A percentile compares a stretch with the other conserved stretches of the same genome.
phyloP scores from a whole-genome alignment of 92 coral and sea anemone species.

The Meandrina meandrites region DNA sequence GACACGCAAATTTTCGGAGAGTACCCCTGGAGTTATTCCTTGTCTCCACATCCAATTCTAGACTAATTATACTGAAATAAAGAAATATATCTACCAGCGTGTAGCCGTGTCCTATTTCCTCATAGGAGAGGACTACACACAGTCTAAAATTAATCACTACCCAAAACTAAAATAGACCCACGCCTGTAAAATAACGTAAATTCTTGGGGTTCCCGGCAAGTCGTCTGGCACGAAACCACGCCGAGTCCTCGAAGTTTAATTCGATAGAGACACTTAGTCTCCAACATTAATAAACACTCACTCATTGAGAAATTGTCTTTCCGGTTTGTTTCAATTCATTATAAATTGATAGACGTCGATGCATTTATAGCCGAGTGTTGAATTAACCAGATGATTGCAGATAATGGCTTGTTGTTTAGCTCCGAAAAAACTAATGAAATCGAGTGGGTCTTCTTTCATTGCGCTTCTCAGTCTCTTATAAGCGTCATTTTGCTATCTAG shows the following conservation, averaged over 20 bases:
- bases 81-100: no score
- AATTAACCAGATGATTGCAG: constrained; percentile 22
- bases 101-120: no score
- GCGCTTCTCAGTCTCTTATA: background rate
- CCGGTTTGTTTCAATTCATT: constrained; percentile 38
- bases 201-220: background rate
- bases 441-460: background rate
- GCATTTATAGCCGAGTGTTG: constrained; percentile 6
- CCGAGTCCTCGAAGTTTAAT: background rate
- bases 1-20: no score
- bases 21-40: no score
- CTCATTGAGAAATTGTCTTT: constrained; percentile 17
- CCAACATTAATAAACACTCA: constrained; percentile 27
- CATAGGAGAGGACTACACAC: no score
- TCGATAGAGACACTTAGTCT: constrained; percentile 12
- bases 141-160: no score
- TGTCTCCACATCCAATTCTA: no score
- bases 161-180: no score
- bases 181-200: background rate
- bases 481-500: background rate
- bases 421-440: background rate
- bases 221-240: background rate
- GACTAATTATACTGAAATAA: no score
- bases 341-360: constrained; percentile 24
- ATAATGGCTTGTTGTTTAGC: background rate